Percentiles rank a stretch among this genome's conserved stretches.
phyloP scores from a whole-genome alignment of 2,888 invertebrate genomes.

The Agelastica alni region DNA sequence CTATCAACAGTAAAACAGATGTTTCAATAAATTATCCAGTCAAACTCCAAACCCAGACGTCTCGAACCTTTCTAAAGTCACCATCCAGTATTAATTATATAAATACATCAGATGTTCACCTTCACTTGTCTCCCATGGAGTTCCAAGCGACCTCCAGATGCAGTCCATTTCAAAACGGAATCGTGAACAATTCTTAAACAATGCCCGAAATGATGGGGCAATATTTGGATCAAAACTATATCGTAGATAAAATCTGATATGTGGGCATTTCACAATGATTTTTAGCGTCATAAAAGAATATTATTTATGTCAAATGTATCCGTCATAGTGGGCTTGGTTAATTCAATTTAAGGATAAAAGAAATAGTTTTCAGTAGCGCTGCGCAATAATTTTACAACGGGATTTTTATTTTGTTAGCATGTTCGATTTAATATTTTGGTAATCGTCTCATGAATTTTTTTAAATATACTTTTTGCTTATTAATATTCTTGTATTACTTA shows the following conservation, averaged over 20 bases:
- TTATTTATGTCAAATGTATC: conserved; percentile 16
- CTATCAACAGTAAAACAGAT: too few species aligned
- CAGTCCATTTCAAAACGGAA: neutral
- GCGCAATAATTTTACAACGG: neutral
- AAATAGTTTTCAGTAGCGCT: neutral
- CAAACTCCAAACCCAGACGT: too few species aligned
- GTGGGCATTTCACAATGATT: conserved; percentile 10
- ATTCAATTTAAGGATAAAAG: conserved; percentile 10
- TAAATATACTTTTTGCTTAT: too few species aligned
- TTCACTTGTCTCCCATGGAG: neutral
- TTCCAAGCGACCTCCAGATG: neutral
- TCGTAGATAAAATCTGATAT: conserved; percentile 18
- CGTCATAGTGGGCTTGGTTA: conserved; percentile 13
- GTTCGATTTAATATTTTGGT: too few species aligned
- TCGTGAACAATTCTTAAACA: conserved; percentile 2
- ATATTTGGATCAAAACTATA: conserved; percentile 17
- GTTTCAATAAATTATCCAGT: too few species aligned
- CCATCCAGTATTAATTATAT: conserved; percentile 2
- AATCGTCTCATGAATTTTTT: too few species aligned
- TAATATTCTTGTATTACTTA: too few species aligned
- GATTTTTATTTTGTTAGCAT: too few species aligned
- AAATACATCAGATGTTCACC: neutral
- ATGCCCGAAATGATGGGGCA: conserved; percentile 9
- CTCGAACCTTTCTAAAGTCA: too few species aligned
- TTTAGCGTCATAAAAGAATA: conserved; percentile 14